Evolutionary conservation across 1,140 invertebrate species (phyloP), one percentile per base, ranked within the genome.

Genomic region (Heterodera carotae): DNA sequence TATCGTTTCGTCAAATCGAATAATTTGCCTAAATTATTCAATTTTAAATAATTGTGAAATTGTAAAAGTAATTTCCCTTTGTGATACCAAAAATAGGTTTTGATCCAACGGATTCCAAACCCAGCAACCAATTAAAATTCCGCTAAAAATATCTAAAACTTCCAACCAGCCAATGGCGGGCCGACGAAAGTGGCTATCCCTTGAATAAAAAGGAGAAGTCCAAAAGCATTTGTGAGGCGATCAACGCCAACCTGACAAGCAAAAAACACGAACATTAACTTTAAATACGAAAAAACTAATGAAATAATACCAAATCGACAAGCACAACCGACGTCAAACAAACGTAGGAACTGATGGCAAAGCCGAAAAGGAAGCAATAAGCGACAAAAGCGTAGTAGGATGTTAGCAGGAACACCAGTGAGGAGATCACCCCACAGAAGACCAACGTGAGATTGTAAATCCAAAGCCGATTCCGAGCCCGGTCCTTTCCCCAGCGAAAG

Each of bases 171-270:
- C n/a, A 92, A 77, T 7, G 91, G 91, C 6, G 91, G 89, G 18
- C 91, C 91, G 48, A 97, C 89, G 62, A 97, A 93, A 3, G 94
- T 93, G 0, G 95, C 94, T 43, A 93, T 92, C 36, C 96, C 96
- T 88, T 96, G 91, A 90, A 97, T 95, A 80, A 98, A 90, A 82
- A 97, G 95, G 66, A 98, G 90, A 67, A 98, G 90, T 31, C 96
- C 96, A 89, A 98, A 98, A 27, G 95, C 95, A 88, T 96, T 98
- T 60, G 96, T 98, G 76, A 98, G 89, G 88, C 94, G 94, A 82
- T 98, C 95, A 84, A 98, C 90, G 18, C 96, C 96, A 76, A 98
- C 66, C 72, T 70, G 7, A 53, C 22, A n/a, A n/a, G n/a, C 1
- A 70, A 43, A 18, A 12, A 43, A 43, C 12, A 8, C 39, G 39